These are phyloP conservation scores for Brassicogethes aeneus DNA, from an alignment of 2,888 invertebrate species.

Conservation along the genomic window DNA sequence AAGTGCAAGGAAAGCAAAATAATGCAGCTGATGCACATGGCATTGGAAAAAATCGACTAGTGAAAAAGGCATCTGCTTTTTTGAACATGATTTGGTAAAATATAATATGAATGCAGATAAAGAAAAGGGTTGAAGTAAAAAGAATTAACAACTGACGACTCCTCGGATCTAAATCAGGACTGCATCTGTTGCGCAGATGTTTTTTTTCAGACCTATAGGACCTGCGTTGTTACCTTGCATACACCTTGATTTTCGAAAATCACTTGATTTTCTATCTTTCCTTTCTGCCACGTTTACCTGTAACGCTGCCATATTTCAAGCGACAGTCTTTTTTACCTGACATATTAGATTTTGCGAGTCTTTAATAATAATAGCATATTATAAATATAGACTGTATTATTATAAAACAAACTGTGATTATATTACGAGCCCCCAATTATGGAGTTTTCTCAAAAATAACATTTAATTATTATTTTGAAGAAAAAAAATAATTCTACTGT, in stretches of 20 bases:
- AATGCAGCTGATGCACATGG: slow-evolving; percentile 39
- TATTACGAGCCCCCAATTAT: too few relatives aligned
- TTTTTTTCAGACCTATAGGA: slow-evolving; percentile 4
- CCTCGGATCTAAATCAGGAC: slow-evolving; percentile 37
- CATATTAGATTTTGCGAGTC: too few relatives aligned
- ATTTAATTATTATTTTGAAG: too few relatives aligned
- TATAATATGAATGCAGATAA: slow-evolving; percentile 32
- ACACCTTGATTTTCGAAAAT: slow-evolving; percentile 17
- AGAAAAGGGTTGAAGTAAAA: slow-evolving; percentile 36
- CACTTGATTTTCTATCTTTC: slow-evolving; percentile 19
- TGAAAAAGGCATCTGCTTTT: slow-evolving; percentile 35
- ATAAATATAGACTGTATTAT: too few relatives aligned
- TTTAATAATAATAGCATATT: too few relatives aligned
- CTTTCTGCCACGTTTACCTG: neutral
- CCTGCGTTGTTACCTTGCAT: slow-evolving; percentile 6
- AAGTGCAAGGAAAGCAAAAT: slow-evolving; percentile 23
- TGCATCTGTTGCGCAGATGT: slow-evolving; percentile 41
- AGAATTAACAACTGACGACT: slow-evolving; percentile 37
- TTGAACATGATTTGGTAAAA: slow-evolving; percentile 38
- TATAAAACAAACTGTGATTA: too few relatives aligned
- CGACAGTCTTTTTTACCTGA: too few relatives aligned
- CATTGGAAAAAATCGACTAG: slow-evolving; percentile 32
- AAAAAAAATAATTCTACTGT: too few relatives aligned
- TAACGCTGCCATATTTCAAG: slow-evolving; percentile 5
- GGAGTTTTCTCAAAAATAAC: too few relatives aligned